A percentile compares a stretch with the other conserved stretches of the same genome.
Evolutionary conservation across 92 coral and sea anemone species (phyloP).

Genomic region (Blastomussa wellsi): DNA sequence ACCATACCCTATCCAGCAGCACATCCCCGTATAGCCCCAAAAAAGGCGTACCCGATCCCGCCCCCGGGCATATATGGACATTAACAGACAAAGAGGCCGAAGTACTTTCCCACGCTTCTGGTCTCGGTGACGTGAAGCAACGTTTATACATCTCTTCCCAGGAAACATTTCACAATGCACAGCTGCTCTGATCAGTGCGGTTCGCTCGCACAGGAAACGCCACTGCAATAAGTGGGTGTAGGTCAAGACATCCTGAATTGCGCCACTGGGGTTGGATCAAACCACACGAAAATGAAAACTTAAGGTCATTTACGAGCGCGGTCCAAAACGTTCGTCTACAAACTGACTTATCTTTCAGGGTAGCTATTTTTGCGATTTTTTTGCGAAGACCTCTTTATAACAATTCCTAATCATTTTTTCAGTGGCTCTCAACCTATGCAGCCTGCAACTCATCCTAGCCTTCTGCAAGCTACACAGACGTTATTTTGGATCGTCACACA

Average conservation of each 20-base stretch:
- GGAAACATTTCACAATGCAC: background rate
- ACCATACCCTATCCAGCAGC: too few species aligned
- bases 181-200: background rate
- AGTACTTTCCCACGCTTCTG: background rate
- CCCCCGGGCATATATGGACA: too few species aligned
- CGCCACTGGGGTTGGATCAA: background rate
- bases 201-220: background rate
- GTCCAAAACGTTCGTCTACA: background rate
- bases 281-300: background rate
- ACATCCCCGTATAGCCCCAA: too few species aligned
- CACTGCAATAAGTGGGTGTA: background rate
- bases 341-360: background rate
- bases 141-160: background rate
- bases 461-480: too few species aligned
- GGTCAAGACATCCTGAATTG: background rate
- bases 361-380: background rate
- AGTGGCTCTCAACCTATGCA: background rate
- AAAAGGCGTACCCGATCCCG: too few species aligned
- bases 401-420: background rate
- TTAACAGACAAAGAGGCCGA: background rate
- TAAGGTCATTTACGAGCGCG: background rate
- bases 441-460: too few species aligned
- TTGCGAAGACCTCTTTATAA: too few species aligned
- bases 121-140: background rate
- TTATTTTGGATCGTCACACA: too few species aligned